These are phyloP conservation scores for Elaeidobius kamerunicus DNA, from an alignment of 2,888 invertebrate species.

Conservation along the genomic window DNA sequence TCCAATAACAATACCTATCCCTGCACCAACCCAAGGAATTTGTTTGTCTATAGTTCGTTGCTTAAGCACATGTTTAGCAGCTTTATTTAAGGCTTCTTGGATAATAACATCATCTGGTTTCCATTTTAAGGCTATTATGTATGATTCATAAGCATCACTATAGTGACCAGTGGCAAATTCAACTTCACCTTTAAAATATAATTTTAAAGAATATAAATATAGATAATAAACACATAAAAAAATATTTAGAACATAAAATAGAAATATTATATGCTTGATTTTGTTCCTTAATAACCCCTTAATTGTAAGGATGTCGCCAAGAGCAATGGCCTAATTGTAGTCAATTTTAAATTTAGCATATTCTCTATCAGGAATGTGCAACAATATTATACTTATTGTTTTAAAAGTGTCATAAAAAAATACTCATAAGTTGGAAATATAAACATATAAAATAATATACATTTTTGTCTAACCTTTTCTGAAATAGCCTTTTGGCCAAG, in stretches of 20 bases:
- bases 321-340: no score
- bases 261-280: no score
- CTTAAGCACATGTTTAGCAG: constrained; percentile 58
- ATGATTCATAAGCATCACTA: constrained; percentile 66
- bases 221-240: not conserved
- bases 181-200: constrained; percentile 59
- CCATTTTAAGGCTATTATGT: constrained; percentile 63
- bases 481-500: constrained; percentile 64
- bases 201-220: constrained; percentile 55
- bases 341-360: no score
- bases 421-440: no score
- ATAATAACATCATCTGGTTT: constrained; percentile 65
- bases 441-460: no score
- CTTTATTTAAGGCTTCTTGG: constrained; percentile 59
- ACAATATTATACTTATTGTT: no score
- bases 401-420: no score
- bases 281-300: no score
- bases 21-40: constrained; percentile 72
- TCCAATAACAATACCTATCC: constrained; percentile 67
- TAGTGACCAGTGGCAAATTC: constrained; percentile 66
- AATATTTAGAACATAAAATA: no score
- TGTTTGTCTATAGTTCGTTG: constrained; percentile 65
- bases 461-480: constrained; percentile 21
- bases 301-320: no score
- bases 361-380: no score